These are phyloP conservation scores for Oncorhynchus nerka DNA, from an alignment of 2,113 vertebrate genomes.

Conservation along the genomic window DNA sequence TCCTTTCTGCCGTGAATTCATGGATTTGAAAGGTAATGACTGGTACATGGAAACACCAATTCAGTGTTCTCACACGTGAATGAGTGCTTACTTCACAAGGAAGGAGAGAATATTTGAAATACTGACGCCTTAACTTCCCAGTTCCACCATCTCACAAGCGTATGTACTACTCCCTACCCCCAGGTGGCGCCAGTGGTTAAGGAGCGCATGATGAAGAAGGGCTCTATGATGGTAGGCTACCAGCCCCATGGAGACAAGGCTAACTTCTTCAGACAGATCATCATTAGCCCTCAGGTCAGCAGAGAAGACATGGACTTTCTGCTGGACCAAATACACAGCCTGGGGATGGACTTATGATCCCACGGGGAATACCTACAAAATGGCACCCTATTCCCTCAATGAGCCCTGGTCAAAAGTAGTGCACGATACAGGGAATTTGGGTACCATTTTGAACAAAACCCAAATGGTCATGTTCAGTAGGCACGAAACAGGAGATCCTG, in stretches of 20 bases:
- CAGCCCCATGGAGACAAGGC: conserved; percentile 78
- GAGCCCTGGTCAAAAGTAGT: too few species aligned
- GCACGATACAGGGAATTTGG: too few species aligned
- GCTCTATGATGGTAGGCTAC: conserved; percentile 84
- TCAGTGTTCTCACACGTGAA: too few species aligned
- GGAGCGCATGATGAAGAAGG: conserved; percentile 84
- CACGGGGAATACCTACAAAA: not conserved
- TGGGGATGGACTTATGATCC: conserved; percentile 80
- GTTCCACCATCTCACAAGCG: not conserved
- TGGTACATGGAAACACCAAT: too few species aligned
- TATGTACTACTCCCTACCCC: not conserved
- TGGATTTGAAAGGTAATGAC: too few species aligned
- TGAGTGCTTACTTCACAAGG: not conserved
- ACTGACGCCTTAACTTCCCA: not conserved
- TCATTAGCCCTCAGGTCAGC: conserved; percentile 81
- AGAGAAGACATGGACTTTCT: conserved; percentile 82
- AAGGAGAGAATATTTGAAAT: too few species aligned
- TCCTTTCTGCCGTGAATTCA: too few species aligned
- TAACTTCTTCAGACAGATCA: conserved; percentile 86
- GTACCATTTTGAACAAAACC: too few species aligned
- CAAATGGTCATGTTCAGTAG: too few species aligned
- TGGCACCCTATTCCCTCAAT: too few species aligned
- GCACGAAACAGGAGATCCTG: too few species aligned
- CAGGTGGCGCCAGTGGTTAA: conserved; percentile 85
- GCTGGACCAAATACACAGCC: conserved; percentile 79